These are phyloP conservation scores for Eidolon helvum DNA, from an alignment of 2,113 vertebrate species.

Conservation along the genomic window DNA sequence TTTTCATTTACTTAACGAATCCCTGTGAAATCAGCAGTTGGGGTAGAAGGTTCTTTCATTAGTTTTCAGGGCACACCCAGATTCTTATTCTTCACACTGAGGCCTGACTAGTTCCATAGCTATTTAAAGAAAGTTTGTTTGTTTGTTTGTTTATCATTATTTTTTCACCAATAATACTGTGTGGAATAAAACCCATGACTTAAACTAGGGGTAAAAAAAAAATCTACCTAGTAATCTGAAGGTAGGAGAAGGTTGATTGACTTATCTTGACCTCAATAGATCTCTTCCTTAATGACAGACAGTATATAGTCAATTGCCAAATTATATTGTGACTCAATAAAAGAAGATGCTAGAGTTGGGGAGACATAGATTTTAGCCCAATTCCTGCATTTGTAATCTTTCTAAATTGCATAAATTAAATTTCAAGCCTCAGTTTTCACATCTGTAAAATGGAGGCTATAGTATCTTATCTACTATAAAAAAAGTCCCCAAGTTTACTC, in stretches of 20 bases:
- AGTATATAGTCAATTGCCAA: background rate
- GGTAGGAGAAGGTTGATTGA: background rate
- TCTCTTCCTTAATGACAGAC: background rate
- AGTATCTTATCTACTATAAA: background rate
- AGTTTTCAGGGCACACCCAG: background rate
- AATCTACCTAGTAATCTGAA: background rate
- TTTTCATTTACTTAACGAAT: conserved; percentile 68
- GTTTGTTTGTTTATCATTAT: no score
- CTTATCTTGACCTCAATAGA: background rate
- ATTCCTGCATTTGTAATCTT: no score
- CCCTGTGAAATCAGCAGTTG: background rate
- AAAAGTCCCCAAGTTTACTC: background rate
- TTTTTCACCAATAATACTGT: background rate
- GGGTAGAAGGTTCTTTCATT: background rate
- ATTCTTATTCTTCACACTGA: conserved; percentile 37
- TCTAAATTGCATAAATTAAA: background rate
- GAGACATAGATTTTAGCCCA: background rate
- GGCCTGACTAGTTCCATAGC: conserved; percentile 40
- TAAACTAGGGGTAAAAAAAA: background rate
- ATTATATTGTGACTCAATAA: background rate
- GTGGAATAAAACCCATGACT: background rate
- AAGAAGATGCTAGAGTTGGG: background rate
- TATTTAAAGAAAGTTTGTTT: conserved; percentile 53
- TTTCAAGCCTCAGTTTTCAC: background rate
- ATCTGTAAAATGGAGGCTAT: background rate